Conservation (phyloP, 2,797 vertebrate species). For the Podarcis lilfordi region DNA sequence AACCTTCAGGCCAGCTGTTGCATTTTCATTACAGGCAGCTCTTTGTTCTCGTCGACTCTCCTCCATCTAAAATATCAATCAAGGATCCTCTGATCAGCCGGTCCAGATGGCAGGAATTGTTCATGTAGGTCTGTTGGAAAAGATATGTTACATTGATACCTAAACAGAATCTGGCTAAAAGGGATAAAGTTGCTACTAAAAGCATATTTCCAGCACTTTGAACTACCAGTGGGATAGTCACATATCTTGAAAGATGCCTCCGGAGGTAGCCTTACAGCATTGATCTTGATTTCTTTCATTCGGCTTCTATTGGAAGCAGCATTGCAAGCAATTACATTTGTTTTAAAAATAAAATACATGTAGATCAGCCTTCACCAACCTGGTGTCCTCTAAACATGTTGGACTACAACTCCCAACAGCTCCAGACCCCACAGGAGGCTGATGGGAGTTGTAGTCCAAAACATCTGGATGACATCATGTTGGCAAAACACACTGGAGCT, state of each 20-base stretch:
- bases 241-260: background rate
- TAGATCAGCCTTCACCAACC: background rate
- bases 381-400: too few relatives aligned
- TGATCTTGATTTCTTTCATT: background rate
- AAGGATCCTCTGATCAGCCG: constrained; percentile 6
- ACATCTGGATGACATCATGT: too few relatives aligned
- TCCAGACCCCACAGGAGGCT: too few relatives aligned
- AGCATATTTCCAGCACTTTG: background rate
- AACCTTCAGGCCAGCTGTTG: constrained; percentile 39
- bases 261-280: background rate
- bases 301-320: background rate
- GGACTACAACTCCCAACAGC: too few relatives aligned
- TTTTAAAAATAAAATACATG: background rate
- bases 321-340: background rate
- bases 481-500: too few relatives aligned
- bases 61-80: constrained; percentile 4
- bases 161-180: background rate
- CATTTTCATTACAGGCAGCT: constrained; percentile 28
- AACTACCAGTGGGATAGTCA: background rate
- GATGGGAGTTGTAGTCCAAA: too few relatives aligned
- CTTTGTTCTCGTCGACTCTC: constrained; percentile 13
- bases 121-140: background rate
- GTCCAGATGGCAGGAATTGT: constrained; percentile 35
- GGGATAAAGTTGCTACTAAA: background rate
- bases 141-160: background rate